These are phyloP conservation scores for Poecilia velifera DNA, from an alignment of 2,797 vertebrate genomes.

Conservation along the genomic window DNA sequence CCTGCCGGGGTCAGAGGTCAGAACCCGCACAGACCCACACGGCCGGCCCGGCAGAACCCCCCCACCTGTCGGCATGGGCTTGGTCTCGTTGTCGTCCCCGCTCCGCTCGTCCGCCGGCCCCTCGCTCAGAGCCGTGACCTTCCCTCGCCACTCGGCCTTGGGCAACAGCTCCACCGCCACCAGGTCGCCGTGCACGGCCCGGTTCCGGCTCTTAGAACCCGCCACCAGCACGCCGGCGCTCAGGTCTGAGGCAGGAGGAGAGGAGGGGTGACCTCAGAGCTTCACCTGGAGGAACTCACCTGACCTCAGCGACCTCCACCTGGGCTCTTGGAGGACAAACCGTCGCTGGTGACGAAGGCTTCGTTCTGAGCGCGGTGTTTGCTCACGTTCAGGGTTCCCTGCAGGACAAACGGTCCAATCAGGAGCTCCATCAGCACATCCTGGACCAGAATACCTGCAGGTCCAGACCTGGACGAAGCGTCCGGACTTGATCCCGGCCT, in stretches of 20 bases:
- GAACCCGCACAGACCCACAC: not conserved
- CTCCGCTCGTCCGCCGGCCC: constrained; percentile 84
- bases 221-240: constrained; percentile 86
- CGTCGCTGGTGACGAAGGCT: constrained; percentile 86
- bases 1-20: constrained; percentile 74
- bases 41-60: too few species aligned
- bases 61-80: constrained; percentile 91
- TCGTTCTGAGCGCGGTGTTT: constrained; percentile 91
- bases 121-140: constrained; percentile 84
- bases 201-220: constrained; percentile 88
- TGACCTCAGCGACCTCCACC: constrained; percentile 64
- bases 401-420: not conserved
- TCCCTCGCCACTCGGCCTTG: constrained; percentile 88
- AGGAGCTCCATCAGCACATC: not conserved
- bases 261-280: not conserved
- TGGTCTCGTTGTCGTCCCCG: constrained; percentile 73
- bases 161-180: constrained; percentile 90
- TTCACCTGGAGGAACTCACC: not conserved
- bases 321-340: constrained; percentile 83
- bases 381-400: constrained; percentile 92
- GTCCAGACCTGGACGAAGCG: constrained; percentile 87
- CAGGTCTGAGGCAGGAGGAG: constrained; percentile 74
- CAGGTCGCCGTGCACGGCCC: constrained; percentile 89
- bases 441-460: not conserved
- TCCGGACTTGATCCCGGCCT: constrained; percentile 94